Evolutionary conservation across 1,140 invertebrate species (phyloP), one percentile per base, ranked within the genome.

Genomic region (Brachystomella parvula): DNA sequence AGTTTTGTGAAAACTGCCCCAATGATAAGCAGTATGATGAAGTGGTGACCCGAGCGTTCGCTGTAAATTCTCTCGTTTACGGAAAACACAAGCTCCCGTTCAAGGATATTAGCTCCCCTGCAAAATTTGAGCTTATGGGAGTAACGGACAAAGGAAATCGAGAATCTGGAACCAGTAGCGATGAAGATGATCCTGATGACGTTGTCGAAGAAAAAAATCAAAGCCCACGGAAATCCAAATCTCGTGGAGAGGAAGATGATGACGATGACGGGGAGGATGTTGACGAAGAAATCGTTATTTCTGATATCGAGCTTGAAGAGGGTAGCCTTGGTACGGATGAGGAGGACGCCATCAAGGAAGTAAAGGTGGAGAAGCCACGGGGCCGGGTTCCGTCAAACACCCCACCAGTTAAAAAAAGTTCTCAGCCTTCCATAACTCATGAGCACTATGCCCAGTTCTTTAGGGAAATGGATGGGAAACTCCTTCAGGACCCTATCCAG

Each of bases 1-100:
- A 82, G 67, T 87, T 87, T 76, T 85, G 83, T 71, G 80, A 78
- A 0, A 80, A 80, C 47, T 86, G 85, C 74, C 85, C 86, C 2
- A 83, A 86, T 71, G 84, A 86, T 70, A 83, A 83, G 60, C 76
- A 79, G 6, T 86, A 84, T 70, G 85, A 87, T 75, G 79, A 80
- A 26, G 74, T 86, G 0, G 71, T 87, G 58, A 81, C 82, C 26
- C 79, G 82, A 71, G 81, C 85, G 1, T 86, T 82, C 65, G 82
- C 81, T 19, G 83, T 87, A 44, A 84, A 87, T 67, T 83, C 83
- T 68, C 76, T 83, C 26, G 86, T 85, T 73, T 76, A 85, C 49
- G 83, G 83, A 61, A 85, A 84, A 73, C 83, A 82, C 74, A 80
- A 82, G 39, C 71, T 87, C 30, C 85, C 85, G 17, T 82, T 87